Evolutionary conservation across 2,888 invertebrate genomes (phyloP), one percentile per base, ranked within the genome.

Genomic region (Pandemis heparana): DNA sequence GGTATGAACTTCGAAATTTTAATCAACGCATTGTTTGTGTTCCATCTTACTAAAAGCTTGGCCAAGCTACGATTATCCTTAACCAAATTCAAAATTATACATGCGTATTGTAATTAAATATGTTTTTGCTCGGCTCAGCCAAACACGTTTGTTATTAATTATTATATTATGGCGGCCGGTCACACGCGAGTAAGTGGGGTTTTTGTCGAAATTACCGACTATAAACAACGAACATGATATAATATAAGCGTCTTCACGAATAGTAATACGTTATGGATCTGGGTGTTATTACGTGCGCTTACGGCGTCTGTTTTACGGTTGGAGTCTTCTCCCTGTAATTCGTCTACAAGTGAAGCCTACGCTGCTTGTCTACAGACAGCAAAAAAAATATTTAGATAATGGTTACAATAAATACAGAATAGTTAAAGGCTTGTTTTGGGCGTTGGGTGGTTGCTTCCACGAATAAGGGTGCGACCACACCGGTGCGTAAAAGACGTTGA

Each of bases 51-150:
- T 56, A 56, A 18, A 56, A n/a, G n/a, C 56, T 5, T 1, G 41
- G 38, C 38, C 38, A 6, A 61, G 9, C 39, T 6, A 16, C 18
- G 46, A 56, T 32, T 56, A 18, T 48, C 39, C 39, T 51, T 41
- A 61, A 56, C 12, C 60, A 59, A 73, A 73, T 63, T 73, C 64
- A 56, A 23, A 73, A 64, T 69, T 73, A 69, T 63, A 39, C 46
- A 69, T 69, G 59, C 68, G 72, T 59, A 48, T 62, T 23, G 46
- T 38, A 73, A 69, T 73, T 69, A 73, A 59, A 41, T 63, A 38
- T 3, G 56, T 71, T 64, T 73, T 68, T 53, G 48, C 59, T 56
- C 53, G 32, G 12, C n/a, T 18, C 14, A 38, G 51, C 65, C 48
- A 51, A 65, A 51, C 65, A 51, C 18, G 53, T 61, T 56, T 62